Conservation (phyloP, 2,797 vertebrate genomes). For the Anguilla megastoma region DNA sequence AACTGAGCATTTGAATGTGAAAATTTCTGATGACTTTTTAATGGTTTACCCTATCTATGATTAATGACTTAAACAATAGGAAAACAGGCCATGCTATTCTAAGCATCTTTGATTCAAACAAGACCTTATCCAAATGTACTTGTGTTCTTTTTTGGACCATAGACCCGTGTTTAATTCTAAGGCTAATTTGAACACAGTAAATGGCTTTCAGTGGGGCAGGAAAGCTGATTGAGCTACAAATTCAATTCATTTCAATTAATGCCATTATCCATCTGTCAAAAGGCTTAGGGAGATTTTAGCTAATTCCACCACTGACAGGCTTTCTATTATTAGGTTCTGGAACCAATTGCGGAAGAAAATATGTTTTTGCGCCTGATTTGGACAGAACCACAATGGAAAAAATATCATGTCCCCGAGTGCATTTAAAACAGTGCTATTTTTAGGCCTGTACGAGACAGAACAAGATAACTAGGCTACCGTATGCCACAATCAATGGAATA, state of each 20-base stretch:
- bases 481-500: not conserved
- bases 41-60: constrained; percentile 37
- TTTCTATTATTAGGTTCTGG: constrained; percentile 44
- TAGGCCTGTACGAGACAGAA: not conserved
- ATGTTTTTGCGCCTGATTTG: not conserved
- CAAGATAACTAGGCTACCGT: not conserved
- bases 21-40: constrained; percentile 50
- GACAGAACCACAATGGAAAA: not conserved
- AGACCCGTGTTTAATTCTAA: constrained; percentile 34
- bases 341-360: constrained; percentile 3
- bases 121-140: constrained; percentile 40
- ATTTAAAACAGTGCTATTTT: not conserved
- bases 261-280: constrained; percentile 50
- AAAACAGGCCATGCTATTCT: constrained; percentile 35
- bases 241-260: constrained; percentile 43
- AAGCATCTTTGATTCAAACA: constrained; percentile 39
- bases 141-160: constrained; percentile 36
- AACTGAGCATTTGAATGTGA: constrained; percentile 43
- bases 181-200: constrained; percentile 39
- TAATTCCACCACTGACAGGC: constrained; percentile 37
- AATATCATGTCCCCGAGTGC: constrained; percentile 2
- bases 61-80: constrained; percentile 41
- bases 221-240: constrained; percentile 42
- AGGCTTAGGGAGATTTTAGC: constrained; percentile 28
- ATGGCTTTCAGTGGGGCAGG: constrained; percentile 25